Percentiles rank a stretch among this genome's conserved stretches.
These are phyloP conservation scores for Apogon hyalosoma DNA, from an alignment of 2,797 vertebrate species.

Conservation along the genomic window DNA sequence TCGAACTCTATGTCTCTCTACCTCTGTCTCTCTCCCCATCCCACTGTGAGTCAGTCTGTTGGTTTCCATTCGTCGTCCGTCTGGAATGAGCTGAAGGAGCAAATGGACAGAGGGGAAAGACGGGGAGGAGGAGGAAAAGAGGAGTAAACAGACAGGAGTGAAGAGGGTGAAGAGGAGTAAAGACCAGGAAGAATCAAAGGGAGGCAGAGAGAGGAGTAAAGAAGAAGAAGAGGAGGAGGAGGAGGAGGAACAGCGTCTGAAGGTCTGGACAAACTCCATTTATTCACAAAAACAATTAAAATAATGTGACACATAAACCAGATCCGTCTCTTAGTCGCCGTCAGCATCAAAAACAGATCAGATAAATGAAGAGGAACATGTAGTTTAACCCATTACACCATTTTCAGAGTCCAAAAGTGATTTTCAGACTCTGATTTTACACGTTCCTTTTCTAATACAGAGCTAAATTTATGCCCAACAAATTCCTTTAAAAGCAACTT, in stretches of 20 bases:
- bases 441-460: no score
- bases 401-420: no score
- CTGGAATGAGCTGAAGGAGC: conserved; percentile 44
- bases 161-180: conserved; percentile 5
- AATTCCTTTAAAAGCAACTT: no score
- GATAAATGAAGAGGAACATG: no score
- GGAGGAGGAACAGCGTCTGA: neutral
- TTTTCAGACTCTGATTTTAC: no score
- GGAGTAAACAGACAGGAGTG: neutral
- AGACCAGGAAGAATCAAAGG: neutral
- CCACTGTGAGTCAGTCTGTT: conserved; percentile 42
- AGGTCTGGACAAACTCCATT: conserved; percentile 46
- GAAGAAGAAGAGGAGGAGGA: neutral
- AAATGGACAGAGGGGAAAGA: neutral
- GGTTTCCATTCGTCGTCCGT: conserved; percentile 56
- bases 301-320: no score
- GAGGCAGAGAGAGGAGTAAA: neutral
- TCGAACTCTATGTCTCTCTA: neutral
- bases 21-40: conserved; percentile 9
- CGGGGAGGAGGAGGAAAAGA: neutral
- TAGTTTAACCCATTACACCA: no score
- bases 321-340: no score
- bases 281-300: no score
- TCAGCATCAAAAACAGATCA: no score
- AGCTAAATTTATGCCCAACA: no score